A percentile compares a stretch with the other conserved stretches of the same genome.
Evolutionary conservation across 2,113 vertebrate species (phyloP).

Genomic region (Polyodon spathula): DNA sequence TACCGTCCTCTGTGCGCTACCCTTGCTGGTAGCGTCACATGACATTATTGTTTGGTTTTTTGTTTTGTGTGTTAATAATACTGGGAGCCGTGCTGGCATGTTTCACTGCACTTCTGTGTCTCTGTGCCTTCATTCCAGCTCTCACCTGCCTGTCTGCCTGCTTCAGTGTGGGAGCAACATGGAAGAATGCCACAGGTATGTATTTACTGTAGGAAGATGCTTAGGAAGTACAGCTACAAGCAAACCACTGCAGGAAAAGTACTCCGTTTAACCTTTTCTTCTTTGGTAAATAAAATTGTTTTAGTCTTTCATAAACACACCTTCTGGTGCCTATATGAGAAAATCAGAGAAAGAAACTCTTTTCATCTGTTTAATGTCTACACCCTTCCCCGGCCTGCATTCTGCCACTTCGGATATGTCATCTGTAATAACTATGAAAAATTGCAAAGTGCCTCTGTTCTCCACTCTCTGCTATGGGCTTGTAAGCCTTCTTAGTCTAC

Average conservation of each 20-base stretch:
- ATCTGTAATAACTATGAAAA: slow-evolving; percentile 83
- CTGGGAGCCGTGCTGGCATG: too few species aligned
- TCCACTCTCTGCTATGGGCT: slow-evolving; percentile 34
- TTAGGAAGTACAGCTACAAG: neutral
- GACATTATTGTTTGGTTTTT: too few species aligned
- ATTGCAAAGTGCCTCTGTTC: slow-evolving; percentile 55
- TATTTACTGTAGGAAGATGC: neutral
- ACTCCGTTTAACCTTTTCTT: slow-evolving; percentile 27
- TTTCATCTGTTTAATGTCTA: slow-evolving; percentile 51
- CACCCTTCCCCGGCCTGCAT: slow-evolving; percentile 37
- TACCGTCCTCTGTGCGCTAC: too few species aligned
- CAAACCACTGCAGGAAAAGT: slow-evolving; percentile 4
- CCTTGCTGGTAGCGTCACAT: too few species aligned
- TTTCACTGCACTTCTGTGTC: too few species aligned
- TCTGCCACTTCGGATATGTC: slow-evolving; percentile 71
- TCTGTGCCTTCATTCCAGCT: too few species aligned
- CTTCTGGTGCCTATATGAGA: slow-evolving; percentile 26
- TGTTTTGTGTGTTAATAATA: too few species aligned
- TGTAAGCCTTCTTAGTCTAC: slow-evolving; percentile 41
- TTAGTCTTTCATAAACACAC: slow-evolving; percentile 25
- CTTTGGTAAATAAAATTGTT: slow-evolving; percentile 37
- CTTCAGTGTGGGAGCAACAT: too few species aligned
- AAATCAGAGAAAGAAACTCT: slow-evolving; percentile 34
- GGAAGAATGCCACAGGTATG: too few species aligned
- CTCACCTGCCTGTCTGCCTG: too few species aligned